Evolutionary conservation across 1,140 invertebrate genomes (phyloP), one percentile per base, ranked within the genome.

Genomic region (Bombus difficillimus): DNA sequence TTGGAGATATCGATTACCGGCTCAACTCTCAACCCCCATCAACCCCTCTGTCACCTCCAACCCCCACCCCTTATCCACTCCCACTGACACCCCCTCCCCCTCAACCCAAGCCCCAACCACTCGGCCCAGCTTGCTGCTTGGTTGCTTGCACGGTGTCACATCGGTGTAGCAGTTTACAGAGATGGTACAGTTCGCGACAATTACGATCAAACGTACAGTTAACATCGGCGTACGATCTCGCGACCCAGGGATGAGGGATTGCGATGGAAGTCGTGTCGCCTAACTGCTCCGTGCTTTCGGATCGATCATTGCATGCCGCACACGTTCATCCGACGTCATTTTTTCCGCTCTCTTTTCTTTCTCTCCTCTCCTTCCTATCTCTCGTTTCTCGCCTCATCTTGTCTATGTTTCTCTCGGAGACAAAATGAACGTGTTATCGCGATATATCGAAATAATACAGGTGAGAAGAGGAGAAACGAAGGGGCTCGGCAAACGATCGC

Each of bases 1-100:
- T 94, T 94, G 93, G 94, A 93, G 94, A 94, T 94, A 94, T 94
- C 94, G 94, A 94, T 94, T 94, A 94, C 94, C 92, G 92, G 93
- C 93, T 94, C 92, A 94, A 92, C 93, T 93, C 92, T 90, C 93
- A 92, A 91, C 89, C 92, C 89, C 92, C 91, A 90, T 92, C 92
- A 80, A 91, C 91, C 92, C 87, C 91, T 90, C 91, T 91, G 88
- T 91, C 92, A 93, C 93, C 92, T 92, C 92, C 86, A 89, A 90
- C 91, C 90, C 81, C 72, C 77, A 72, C 90, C 86, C 85, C 90
- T 88, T 88, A 89, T 82, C 86, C 83, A 80, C 85, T 82, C 83
- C 86, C 83, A 80, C 85, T 78, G 10, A 39, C 83, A 76, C 75
- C 72, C 34, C 47, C 73, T 32, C 10, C 90, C 91, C 90, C 85